A percentile compares a stretch with the other conserved stretches of the same genome.
phyloP scores from a whole-genome alignment of 2,797 vertebrate species.

The Xyrichtys novacula region DNA sequence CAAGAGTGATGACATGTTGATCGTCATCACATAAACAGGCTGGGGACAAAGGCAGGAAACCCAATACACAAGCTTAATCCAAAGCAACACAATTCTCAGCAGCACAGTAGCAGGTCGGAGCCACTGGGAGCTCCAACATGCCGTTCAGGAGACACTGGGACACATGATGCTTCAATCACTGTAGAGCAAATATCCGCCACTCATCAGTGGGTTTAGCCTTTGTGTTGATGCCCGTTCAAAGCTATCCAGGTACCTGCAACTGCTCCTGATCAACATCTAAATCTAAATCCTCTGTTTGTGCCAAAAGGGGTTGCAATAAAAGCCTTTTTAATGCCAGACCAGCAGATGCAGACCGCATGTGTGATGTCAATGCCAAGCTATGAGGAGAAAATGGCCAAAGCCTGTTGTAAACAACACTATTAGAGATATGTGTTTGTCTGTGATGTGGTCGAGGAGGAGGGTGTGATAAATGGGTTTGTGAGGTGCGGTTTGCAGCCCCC shows the following conservation, averaged over 20 bases:
- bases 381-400: slow-evolving; percentile 22
- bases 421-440: slow-evolving; percentile 8
- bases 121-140: slow-evolving; percentile 22
- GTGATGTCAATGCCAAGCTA: slow-evolving; percentile 45
- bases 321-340: slow-evolving; percentile 53
- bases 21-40: slow-evolving; percentile 17
- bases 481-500: background rate
- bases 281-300: slow-evolving; percentile 51
- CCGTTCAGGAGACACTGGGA: slow-evolving; percentile 19
- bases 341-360: slow-evolving; percentile 53
- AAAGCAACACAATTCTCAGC: slow-evolving; percentile 35
- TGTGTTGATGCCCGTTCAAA: slow-evolving; percentile 13
- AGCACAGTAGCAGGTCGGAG: slow-evolving; percentile 17
- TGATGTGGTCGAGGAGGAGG: background rate
- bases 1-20: slow-evolving; percentile 23
- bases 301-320: slow-evolving; percentile 50
- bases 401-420: slow-evolving; percentile 33
- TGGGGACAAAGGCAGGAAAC: slow-evolving; percentile 20
- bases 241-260: slow-evolving; percentile 37
- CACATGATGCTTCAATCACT: slow-evolving; percentile 18
- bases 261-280: slow-evolving; percentile 46
- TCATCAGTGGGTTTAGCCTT: slow-evolving; percentile 12
- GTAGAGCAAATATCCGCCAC: slow-evolving; percentile 31
- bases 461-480: slow-evolving; percentile 21
- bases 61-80: slow-evolving; percentile 49